Base-by-base conservation (phyloP, 1,140 invertebrate genomes). In the Eumeta japonica region DNA sequence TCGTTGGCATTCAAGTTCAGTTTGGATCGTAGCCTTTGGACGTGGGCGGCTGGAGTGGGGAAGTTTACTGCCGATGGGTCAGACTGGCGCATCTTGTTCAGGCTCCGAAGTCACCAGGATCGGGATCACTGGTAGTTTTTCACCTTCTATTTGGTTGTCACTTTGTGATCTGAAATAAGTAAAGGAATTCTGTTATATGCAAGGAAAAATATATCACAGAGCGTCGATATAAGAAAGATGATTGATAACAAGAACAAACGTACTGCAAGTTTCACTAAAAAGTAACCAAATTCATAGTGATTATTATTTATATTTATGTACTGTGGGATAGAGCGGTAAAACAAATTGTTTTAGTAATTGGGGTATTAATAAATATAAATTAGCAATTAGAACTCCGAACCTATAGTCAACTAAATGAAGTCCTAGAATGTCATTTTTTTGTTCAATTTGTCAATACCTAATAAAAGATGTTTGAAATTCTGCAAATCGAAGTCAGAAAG, bases 31-130 rank as follows among this genome's bases (percentile, higher is more conserved):
- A 20, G 11, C 7, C 19, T 24, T 35, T 24, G 1, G 18, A 18
- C 15, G 33, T 24, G 19, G 34, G 34, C 5, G 34, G 10, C 27
- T 20, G 16, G 4, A 11, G 34, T 13, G 28, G 34, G 38, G 43
- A 41, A 29, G 17, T 10, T 31, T 42, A 17, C 46, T 32, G 31
- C 40, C 36, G 15, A 36, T 28, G 14, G 9, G 53, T 56, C 55
- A 67, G 30, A 52, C 55, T 3, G 52, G 51, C 20, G 58, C 61
- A n/a, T 47, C 48, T 31, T n/a, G n/a, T n/a, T 53, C 67, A 10
- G 63, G 47, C 11, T 10, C 28, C 37, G 64, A 63, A 46, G 65
- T 72, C 45, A 73, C 65, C 16, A 73, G 53, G 40, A 70, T 73
- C 12, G 68, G 68, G 43, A 66, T 67, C 34, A 60, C 50, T 35